A percentile compares a stretch with the other conserved stretches of the same genome.
phyloP scores from a whole-genome alignment of 2,113 vertebrate species.

The Octodon degus region DNA sequence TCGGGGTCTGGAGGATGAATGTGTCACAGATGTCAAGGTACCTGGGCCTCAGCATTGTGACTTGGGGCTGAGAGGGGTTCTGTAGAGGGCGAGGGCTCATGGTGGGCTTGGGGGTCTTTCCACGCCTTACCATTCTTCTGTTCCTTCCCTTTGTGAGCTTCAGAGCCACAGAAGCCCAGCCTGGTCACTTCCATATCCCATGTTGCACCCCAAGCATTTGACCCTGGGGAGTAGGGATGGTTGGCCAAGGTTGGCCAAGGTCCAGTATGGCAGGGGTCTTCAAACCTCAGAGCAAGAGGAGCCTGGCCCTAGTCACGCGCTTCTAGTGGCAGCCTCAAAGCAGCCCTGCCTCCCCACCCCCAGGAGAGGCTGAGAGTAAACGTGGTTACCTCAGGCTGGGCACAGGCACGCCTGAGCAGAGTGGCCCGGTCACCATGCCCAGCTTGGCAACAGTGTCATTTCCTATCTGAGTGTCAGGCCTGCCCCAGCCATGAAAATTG shows the following conservation, averaged over 20 bases:
- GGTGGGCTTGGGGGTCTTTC: not conserved
- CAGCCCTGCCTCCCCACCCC: no score
- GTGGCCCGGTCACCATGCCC: rapidly evolving
- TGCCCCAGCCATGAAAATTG: not conserved
- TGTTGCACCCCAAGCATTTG: not conserved
- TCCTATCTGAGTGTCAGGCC: not conserved
- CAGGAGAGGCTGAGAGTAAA: rapidly evolving
- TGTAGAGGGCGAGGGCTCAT: not conserved
- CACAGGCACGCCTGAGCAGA: not conserved
- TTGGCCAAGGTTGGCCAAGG: not conserved
- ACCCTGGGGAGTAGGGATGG: not conserved
- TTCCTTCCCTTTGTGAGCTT: not conserved
- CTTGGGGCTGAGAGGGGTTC: not conserved
- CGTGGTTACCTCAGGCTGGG: no score
- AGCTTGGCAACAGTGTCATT: not conserved
- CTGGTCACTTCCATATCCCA: not conserved
- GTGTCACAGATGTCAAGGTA: constrained; percentile 84
- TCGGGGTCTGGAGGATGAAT: constrained; percentile 82
- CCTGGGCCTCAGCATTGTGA: not conserved
- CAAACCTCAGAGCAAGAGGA: not conserved
- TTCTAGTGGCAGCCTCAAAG: rapidly evolving
- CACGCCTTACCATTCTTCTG: not conserved
- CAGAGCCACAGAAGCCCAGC: not conserved
- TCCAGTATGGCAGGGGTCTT: not conserved
- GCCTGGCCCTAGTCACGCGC: not conserved